Evolutionary conservation across 2,888 invertebrate species (phyloP).

Genomic region (Lepidocyrtoides sp.): DNA sequence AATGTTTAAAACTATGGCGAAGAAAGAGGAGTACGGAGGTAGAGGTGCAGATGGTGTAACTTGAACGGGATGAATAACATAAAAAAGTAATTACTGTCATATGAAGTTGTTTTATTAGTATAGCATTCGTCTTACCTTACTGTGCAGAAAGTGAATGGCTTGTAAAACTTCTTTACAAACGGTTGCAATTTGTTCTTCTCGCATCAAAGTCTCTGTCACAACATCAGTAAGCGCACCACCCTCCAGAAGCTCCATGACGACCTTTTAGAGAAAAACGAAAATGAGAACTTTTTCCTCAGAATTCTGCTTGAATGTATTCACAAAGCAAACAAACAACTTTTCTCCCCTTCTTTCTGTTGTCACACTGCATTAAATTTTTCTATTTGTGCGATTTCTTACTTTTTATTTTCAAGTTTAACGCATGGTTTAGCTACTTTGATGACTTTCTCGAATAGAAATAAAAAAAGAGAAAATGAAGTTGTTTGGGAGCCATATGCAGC

Average conservation of each 20-base stretch:
- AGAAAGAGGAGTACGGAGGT: too few species aligned
- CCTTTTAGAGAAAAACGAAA: slow-evolving; percentile 82
- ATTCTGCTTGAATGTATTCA: background rate
- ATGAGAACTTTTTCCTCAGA: background rate
- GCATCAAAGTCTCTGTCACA: slow-evolving; percentile 98
- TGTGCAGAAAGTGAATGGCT: slow-evolving; percentile 96
- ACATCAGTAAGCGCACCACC: slow-evolving; percentile 97
- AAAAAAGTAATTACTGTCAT: slow-evolving; percentile 18
- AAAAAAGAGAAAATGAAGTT: slow-evolving; percentile 10
- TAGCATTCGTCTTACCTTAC: slow-evolving; percentile 87
- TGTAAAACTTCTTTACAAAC: slow-evolving; percentile 96
- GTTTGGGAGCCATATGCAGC: background rate
- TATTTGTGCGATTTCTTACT: background rate
- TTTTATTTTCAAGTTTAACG: slow-evolving; percentile 35
- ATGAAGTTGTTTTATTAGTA: background rate
- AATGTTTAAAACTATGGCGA: background rate
- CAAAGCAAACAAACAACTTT: background rate
- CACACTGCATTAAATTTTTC: slow-evolving; percentile 8
- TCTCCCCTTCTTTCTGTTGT: background rate
- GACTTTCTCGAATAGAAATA: slow-evolving; percentile 35
- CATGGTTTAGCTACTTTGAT: slow-evolving; percentile 40
- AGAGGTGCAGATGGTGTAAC: slow-evolving; percentile 26
- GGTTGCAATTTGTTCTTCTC: slow-evolving; percentile 98
- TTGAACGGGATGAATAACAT: background rate
- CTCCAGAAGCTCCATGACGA: slow-evolving; percentile 97